Conservation (phyloP, 2,797 vertebrate genomes). For the Leptodactylus fallax region DNA sequence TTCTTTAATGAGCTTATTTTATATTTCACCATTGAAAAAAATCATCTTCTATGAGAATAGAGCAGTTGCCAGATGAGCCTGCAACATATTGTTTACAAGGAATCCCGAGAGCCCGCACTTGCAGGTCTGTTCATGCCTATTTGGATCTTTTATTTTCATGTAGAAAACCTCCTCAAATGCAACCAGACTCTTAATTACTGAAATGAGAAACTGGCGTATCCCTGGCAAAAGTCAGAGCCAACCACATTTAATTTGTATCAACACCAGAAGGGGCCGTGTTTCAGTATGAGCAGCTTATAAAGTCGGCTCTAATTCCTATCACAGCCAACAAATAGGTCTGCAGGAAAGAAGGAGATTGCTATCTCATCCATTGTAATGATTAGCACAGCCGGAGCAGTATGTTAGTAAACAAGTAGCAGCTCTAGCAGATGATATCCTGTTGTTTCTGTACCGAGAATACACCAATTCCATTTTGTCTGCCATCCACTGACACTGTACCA, state of each 20-base stretch:
- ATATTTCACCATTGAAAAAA: background rate
- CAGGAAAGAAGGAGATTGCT: slow-evolving; percentile 2
- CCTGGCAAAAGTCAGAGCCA: slow-evolving; percentile 48
- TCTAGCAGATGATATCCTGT: background rate
- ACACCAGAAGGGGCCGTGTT: slow-evolving; percentile 50
- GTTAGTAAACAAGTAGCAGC: slow-evolving; percentile 37
- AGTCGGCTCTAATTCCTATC: slow-evolving; percentile 33
- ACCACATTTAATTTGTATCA: slow-evolving; percentile 61
- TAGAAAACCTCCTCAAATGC: slow-evolving; percentile 32
- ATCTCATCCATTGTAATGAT: slow-evolving; percentile 45
- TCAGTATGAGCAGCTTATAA: slow-evolving; percentile 41
- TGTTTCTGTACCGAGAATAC: background rate
- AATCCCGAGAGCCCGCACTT: background rate
- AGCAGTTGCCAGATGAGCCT: slow-evolving; percentile 35
- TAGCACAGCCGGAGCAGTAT: slow-evolving; percentile 28
- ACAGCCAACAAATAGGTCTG: slow-evolving; percentile 41
- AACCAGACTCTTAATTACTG: slow-evolving; percentile 51
- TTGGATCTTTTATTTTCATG: slow-evolving; percentile 21
- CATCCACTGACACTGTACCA: background rate
- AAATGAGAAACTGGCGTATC: slow-evolving; percentile 54
- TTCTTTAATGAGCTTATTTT: slow-evolving; percentile 25
- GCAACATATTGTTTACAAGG: slow-evolving; percentile 44
- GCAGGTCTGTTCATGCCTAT: slow-evolving; percentile 48
- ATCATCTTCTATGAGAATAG: slow-evolving; percentile 14
- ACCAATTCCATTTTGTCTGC: background rate